Percentiles rank a stretch among this genome's conserved stretches.
These are phyloP conservation scores for Sarcophaga peregrina DNA, from an alignment of 1,140 invertebrate species.

Conservation along the genomic window DNA sequence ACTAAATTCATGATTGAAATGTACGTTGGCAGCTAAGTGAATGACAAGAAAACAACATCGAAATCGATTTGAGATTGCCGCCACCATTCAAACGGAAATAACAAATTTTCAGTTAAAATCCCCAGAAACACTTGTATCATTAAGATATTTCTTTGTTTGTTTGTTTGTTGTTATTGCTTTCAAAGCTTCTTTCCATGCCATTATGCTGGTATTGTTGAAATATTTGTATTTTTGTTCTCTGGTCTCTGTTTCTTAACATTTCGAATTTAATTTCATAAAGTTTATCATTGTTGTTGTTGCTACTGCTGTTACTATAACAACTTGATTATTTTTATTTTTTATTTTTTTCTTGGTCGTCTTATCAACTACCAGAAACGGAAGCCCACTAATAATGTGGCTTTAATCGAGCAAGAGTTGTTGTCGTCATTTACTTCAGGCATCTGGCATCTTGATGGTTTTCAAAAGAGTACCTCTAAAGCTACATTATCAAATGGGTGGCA, in stretches of 20 bases:
- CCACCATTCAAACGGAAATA: constrained; percentile 32
- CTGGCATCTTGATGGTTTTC: too few species aligned
- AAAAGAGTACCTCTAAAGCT: too few species aligned
- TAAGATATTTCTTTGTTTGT: not conserved
- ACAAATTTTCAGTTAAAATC: constrained; percentile 35
- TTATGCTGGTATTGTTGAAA: too few species aligned
- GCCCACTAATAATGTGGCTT: constrained; percentile 41
- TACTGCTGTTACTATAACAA: too few species aligned
- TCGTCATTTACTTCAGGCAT: not conserved
- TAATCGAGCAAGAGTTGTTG: constrained; percentile 31
- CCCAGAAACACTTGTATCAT: constrained; percentile 3
- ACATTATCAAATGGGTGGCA: too few species aligned
- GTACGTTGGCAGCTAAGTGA: not conserved
- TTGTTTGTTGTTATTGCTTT: too few species aligned
- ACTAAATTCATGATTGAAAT: not conserved
- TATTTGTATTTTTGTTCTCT: not conserved
- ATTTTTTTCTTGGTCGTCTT: not conserved
- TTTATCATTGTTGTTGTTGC: too few species aligned
- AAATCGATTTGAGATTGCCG: not conserved
- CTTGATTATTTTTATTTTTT: not conserved
- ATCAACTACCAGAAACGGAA: constrained; percentile 25
- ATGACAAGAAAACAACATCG: not conserved
- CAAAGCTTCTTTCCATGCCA: too few species aligned
- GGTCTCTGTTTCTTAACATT: not conserved
- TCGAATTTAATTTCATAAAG: constrained; percentile 8